These are phyloP conservation scores for Drosophila parvula DNA, from an alignment of 1,140 invertebrate species.

Conservation along the genomic window DNA sequence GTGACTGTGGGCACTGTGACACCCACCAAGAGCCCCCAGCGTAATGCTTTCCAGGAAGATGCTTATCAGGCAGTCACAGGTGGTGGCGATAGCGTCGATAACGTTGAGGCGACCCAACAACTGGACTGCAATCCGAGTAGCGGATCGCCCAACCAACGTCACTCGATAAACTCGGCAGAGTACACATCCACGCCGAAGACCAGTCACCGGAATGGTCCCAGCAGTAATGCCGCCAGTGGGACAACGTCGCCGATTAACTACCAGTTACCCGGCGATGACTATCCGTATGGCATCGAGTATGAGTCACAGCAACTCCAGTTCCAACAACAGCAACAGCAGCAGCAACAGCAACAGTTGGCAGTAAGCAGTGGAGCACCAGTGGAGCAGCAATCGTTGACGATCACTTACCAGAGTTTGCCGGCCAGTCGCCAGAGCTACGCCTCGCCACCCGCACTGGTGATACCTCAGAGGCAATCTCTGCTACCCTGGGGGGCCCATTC, in stretches of 20 bases:
- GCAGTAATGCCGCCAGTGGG: slow-evolving; percentile 53
- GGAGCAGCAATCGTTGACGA: slow-evolving; percentile 46
- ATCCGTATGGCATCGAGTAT: slow-evolving; percentile 71
- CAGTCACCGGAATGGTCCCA: slow-evolving; percentile 51
- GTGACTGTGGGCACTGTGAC: slow-evolving; percentile 37
- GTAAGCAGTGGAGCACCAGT: slow-evolving; percentile 29
- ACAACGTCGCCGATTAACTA: slow-evolving; percentile 76
- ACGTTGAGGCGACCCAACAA: slow-evolving; percentile 32
- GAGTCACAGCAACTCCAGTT: slow-evolving; percentile 63
- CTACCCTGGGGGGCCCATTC: slow-evolving; percentile 81
- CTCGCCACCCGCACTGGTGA: slow-evolving; percentile 68
- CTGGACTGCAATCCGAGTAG: slow-evolving; percentile 29
- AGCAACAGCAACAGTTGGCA: slow-evolving; percentile 32
- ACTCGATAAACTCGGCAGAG: slow-evolving; percentile 76
- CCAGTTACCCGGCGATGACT: slow-evolving; percentile 69
- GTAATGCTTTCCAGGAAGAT: slow-evolving; percentile 71
- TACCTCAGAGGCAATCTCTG: slow-evolving; percentile 76
- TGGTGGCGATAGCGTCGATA: slow-evolving; percentile 61
- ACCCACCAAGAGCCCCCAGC: slow-evolving; percentile 70
- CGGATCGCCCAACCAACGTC: slow-evolving; percentile 69
- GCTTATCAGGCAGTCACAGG: slow-evolving; percentile 58
- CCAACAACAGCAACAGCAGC: slow-evolving; percentile 53
- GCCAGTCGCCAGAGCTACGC: slow-evolving; percentile 67
- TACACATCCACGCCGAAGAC: slow-evolving; percentile 78
- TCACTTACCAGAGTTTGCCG: slow-evolving; percentile 56